Conservation (phyloP, 2,888 invertebrate genomes). For the Dryadula phaetusa region DNA sequence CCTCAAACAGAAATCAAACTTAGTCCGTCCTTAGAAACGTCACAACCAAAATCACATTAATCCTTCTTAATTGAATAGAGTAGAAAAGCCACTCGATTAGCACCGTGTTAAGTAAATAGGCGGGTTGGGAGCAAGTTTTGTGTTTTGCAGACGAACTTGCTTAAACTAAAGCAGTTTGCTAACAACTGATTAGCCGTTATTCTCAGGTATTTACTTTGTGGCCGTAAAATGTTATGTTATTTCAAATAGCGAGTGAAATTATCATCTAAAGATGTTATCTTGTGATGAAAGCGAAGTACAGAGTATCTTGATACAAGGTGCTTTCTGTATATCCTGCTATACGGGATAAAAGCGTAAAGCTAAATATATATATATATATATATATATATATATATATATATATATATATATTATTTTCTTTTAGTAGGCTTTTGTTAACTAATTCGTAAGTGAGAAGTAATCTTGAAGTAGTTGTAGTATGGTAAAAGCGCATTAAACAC, state of each 20-base stretch:
- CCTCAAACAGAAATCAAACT: not conserved
- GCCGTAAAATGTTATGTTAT: conserved; percentile 5
- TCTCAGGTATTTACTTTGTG: not conserved
- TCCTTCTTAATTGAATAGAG: conserved; percentile 1
- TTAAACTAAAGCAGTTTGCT: conserved; percentile 13
- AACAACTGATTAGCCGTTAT: conserved; percentile 19
- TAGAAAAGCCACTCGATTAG: conserved; percentile 11
- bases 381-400: not conserved
- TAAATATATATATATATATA: not conserved
- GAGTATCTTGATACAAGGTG: too few relatives aligned
- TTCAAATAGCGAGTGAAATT: not conserved
- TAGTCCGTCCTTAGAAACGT: not conserved
- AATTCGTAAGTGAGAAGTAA: not conserved
- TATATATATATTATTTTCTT: not conserved
- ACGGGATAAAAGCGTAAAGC: too few relatives aligned
- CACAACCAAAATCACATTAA: not conserved
- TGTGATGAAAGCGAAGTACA: too few relatives aligned
- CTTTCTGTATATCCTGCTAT: too few relatives aligned
- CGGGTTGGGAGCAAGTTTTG: not conserved
- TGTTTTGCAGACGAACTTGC: conserved; percentile 21
- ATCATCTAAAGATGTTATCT: not conserved
- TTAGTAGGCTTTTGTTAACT: too few relatives aligned
- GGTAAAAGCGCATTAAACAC: conserved; percentile 16
- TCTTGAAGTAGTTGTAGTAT: not conserved
- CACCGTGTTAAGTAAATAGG: conserved; percentile 15